Evolutionary conservation across 2,888 invertebrate genomes (phyloP).

Genomic region (Archips crataeganus): DNA sequence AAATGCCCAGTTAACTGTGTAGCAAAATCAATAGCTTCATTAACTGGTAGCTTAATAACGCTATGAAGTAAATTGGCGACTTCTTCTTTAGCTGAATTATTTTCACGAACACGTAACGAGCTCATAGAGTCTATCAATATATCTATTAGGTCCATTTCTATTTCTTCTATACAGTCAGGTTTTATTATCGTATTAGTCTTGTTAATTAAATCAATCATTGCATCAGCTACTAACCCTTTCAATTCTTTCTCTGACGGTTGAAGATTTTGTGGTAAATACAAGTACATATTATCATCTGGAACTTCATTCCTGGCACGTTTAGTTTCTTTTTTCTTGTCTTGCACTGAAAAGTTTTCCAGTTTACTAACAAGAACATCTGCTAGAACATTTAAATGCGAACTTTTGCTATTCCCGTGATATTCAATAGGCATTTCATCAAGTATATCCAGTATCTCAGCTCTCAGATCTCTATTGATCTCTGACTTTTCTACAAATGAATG

Average conservation of each 20-base stretch:
- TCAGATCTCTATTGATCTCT: conserved; percentile 44
- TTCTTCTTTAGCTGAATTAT: conserved; percentile 52
- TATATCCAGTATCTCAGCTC: conserved; percentile 50
- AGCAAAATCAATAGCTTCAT: conserved; percentile 54
- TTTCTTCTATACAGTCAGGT: conserved; percentile 46
- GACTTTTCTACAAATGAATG: conserved; percentile 47
- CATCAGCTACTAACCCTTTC: conserved; percentile 51
- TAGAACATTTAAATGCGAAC: conserved; percentile 51
- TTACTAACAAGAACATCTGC: conserved; percentile 55
- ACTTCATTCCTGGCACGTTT: not conserved
- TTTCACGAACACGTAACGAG: conserved; percentile 48
- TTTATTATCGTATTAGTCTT: conserved; percentile 49
- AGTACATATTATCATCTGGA: not conserved
- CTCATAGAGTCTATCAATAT: conserved; percentile 56
- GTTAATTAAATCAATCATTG: conserved; percentile 52
- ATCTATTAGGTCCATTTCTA: conserved; percentile 60
- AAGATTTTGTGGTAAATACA: conserved; percentile 18
- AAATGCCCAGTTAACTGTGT: conserved; percentile 50
- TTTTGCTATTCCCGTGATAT: conserved; percentile 46
- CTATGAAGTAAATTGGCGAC: conserved; percentile 54
- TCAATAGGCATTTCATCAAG: conserved; percentile 57
- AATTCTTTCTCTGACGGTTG: conserved; percentile 56
- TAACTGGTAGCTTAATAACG: conserved; percentile 50
- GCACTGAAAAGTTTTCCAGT: conserved; percentile 40
- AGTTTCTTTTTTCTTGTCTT: conserved; percentile 1